phyloP scores from a whole-genome alignment of 2,797 vertebrate species.

The Pteronotus mesoamericanus region DNA sequence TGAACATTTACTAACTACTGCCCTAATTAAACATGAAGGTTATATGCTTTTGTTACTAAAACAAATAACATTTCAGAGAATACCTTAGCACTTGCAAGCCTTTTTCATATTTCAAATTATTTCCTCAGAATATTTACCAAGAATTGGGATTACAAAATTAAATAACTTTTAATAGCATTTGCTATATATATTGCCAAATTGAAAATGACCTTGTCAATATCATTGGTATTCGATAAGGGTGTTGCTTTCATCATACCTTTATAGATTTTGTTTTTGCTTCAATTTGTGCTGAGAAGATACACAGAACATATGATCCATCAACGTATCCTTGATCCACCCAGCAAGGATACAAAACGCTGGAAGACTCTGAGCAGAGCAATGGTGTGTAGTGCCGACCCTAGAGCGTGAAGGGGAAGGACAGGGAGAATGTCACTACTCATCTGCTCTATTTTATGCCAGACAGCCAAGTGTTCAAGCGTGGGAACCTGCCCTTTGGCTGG shows the following conservation, averaged over 20 bases:
- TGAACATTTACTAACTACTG: neutral
- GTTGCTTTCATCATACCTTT: neutral
- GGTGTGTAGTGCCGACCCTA: rapidly evolving
- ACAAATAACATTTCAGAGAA: conserved; percentile 6
- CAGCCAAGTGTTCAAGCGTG: neutral
- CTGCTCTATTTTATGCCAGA: neutral
- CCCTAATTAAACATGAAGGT: neutral
- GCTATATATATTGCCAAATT: neutral
- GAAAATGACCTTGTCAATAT: neutral
- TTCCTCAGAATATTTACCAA: conserved; percentile 11
- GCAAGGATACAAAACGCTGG: neutral
- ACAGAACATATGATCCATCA: neutral
- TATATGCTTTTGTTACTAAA: conserved; percentile 22
- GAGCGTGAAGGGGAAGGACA: neutral
- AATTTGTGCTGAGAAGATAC: neutral
- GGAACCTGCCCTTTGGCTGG: neutral
- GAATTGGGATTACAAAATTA: neutral
- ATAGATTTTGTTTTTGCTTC: neutral
- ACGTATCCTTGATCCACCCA: neutral
- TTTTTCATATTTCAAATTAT: conserved; percentile 33
- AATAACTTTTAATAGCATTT: neutral
- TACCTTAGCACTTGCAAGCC: neutral
- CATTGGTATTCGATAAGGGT: neutral
- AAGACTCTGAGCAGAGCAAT: neutral
- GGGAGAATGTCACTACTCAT: neutral